Conservation (phyloP, 2,113 vertebrate genomes). For the Fregata magnificens region DNA sequence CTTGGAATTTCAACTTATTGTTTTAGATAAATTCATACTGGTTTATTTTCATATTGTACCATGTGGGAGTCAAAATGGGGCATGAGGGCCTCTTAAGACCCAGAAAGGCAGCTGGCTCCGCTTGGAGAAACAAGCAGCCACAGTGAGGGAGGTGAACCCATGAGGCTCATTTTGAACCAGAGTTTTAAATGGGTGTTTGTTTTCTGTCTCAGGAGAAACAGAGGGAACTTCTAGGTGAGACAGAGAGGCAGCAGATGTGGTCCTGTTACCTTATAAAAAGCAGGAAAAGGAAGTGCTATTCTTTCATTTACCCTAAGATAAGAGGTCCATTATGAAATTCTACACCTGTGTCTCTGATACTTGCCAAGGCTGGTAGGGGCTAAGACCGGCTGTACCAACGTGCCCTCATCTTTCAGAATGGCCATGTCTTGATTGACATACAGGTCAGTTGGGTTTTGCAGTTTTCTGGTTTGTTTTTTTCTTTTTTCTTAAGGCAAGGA, state of each 20-base stretch:
- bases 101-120: background rate
- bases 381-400: accelerated
- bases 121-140: background rate
- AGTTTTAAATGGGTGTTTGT: background rate
- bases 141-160: background rate
- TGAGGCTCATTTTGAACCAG: background rate
- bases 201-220: background rate
- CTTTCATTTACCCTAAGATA: background rate
- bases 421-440: background rate
- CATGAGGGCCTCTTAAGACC: background rate
- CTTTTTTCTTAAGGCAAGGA: background rate
- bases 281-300: background rate
- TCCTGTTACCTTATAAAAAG: background rate
- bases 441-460: background rate
- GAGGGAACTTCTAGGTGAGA: background rate
- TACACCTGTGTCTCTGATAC: background rate
- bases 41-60: background rate
- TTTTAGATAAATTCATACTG: background rate
- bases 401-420: background rate
- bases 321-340: background rate
- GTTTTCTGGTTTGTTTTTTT: background rate
- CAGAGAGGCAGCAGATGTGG: background rate
- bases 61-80: background rate
- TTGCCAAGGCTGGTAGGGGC: background rate
- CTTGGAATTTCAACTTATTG: background rate